phyloP scores from a whole-genome alignment of 2,113 vertebrate genomes.

The Eulemur macaco region DNA sequence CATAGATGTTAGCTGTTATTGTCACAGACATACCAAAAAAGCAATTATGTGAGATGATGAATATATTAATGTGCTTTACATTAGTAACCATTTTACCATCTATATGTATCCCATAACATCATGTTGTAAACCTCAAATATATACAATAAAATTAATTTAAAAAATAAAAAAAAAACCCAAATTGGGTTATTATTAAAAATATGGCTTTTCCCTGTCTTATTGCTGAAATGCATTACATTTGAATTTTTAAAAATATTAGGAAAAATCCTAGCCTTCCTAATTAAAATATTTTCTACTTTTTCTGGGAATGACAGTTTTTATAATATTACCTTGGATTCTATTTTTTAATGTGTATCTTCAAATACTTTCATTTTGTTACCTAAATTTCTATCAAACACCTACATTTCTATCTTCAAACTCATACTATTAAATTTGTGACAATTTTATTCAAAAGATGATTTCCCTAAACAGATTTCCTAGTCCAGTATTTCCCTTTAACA shows the following conservation, averaged over 20 bases:
- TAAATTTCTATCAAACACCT: background rate
- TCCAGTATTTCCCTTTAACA: background rate
- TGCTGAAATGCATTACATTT: background rate
- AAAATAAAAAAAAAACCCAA: background rate
- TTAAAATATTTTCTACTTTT: background rate
- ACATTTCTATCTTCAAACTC: background rate
- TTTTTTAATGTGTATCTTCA: constrained; percentile 1
- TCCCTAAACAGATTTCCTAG: background rate
- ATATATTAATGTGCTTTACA: too few species aligned
- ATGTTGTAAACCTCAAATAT: too few species aligned
- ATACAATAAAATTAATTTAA: too few species aligned
- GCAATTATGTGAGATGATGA: background rate
- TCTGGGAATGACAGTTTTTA: background rate
- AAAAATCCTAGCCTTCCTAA: background rate
- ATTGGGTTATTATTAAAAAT: background rate
- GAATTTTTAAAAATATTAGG: background rate
- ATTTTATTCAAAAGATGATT: background rate
- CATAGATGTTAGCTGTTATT: background rate
- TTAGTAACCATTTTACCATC: too few species aligned
- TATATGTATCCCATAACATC: too few species aligned
- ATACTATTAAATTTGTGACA: background rate
- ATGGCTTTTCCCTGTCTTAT: background rate
- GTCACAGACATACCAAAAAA: background rate
- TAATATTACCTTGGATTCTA: background rate
- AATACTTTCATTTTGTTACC: background rate